A percentile compares a stretch with the other conserved stretches of the same genome.
Conservation (phyloP, 2,888 invertebrate genomes). For the Lochmaea capreae region DNA sequence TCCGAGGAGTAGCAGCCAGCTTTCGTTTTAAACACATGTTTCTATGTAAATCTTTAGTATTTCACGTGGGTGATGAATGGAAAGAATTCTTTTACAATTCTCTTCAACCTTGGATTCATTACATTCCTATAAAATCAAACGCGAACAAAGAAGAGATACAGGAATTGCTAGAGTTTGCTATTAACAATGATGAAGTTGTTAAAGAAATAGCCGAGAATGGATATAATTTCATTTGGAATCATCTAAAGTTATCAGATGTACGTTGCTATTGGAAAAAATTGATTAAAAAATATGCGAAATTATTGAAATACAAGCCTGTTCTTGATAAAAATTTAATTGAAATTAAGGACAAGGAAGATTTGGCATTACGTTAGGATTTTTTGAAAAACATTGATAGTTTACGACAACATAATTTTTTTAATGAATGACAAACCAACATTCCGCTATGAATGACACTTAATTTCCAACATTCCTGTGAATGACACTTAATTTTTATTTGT, state of each 20-base stretch:
- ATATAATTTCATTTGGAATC: conserved; percentile 83
- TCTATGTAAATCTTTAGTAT: conserved; percentile 90
- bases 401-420: no score
- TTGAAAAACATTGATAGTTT: no score
- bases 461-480: not conserved
- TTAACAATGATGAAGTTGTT: conserved; percentile 78
- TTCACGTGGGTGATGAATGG: conserved; percentile 96
- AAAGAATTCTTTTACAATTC: conserved; percentile 93
- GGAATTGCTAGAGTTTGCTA: conserved; percentile 80
- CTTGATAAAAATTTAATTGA: conserved; percentile 71
- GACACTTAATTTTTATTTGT: not conserved
- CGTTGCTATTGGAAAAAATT: conserved; percentile 89
- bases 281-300: conserved; percentile 78
- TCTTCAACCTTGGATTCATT: conserved; percentile 95
- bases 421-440: not conserved
- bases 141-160: conserved; percentile 77
- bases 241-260: conserved; percentile 84
- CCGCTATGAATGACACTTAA: not conserved
- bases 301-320: conserved; percentile 76
- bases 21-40: conserved; percentile 97
- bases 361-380: not conserved
- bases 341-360: conserved; percentile 58
- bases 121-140: conserved; percentile 81
- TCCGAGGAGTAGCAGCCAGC: conserved; percentile 96
- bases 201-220: conserved; percentile 86